Evolutionary conservation across 1,140 invertebrate genomes (phyloP), one percentile per base, ranked within the genome.

Genomic region (Cydia amplana): DNA sequence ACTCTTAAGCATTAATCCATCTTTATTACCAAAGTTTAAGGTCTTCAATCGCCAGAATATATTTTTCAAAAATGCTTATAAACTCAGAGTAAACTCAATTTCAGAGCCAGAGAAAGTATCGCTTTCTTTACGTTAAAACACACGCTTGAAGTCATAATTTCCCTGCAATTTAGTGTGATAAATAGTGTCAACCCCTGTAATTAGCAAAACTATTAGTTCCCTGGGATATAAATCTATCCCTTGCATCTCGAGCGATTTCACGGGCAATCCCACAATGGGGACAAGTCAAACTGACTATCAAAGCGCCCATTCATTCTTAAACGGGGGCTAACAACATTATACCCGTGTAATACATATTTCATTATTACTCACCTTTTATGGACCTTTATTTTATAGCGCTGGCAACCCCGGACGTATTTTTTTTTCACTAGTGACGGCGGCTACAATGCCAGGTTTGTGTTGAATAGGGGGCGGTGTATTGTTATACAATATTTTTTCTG

Each of bases 331-430:
- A 93, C 91, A 93, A 93, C 91, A 91, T 91, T 90, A 91, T 93
- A 90, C 84, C 87, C 88, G 83, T 93, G 91, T 93, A 90, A 92
- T 93, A 93, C 89, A 93, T 93, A 93, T 91, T 91, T 91, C 87
- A 93, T 91, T 90, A 91, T 91, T 91, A 88, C 87, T 87, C 80
- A 86, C 86, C 87, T 85, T 91, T 91, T 89, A 91, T 91, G 81
- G 83, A 80, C 85, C 87, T 91, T 91, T 85, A 90, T 91, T 93
- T 93, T 91, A 89, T 91, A 83, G 81, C 80, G 67, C 83, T 86
- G 80, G 85, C 86, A 89, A 85, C 86, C 86, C 87, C 81, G 83
- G 80, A 82, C 74, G 77, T 79, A 75, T 82, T 85, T 89, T 91
- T 89, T 87, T 86, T 80, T 77, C 78, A 74, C 80, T 78, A 82